Evolutionary conservation across 2,113 vertebrate genomes (phyloP).

Genomic region (Ginglymostoma cirratum): DNA sequence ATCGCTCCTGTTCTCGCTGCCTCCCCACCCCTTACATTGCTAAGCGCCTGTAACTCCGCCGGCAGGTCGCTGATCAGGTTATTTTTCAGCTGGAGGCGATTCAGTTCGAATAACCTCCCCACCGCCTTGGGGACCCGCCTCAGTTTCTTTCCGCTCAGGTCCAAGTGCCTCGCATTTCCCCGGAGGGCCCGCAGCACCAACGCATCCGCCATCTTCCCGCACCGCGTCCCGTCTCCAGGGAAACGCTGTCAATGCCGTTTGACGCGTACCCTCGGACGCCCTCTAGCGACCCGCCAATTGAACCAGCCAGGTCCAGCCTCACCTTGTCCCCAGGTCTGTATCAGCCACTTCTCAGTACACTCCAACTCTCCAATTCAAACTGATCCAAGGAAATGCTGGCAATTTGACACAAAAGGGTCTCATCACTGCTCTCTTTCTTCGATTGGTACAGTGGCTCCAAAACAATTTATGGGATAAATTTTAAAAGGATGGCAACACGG

Average conservation of each 20-base stretch:
- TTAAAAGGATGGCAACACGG: background rate
- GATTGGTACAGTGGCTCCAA: too few species aligned
- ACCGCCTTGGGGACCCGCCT: conserved; percentile 44
- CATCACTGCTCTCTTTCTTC: background rate
- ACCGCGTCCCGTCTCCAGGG: conserved; percentile 41
- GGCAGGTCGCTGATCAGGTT: conserved; percentile 52
- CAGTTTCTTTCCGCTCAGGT: conserved; percentile 47
- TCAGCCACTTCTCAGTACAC: background rate
- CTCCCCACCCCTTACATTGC: conserved; percentile 44
- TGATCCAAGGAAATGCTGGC: background rate
- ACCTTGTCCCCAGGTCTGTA: too few species aligned
- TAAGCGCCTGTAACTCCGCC: conserved; percentile 45
- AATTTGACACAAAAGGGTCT: background rate
- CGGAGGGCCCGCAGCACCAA: conserved; percentile 47
- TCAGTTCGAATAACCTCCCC: conserved; percentile 45
- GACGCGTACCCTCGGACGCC: too few species aligned
- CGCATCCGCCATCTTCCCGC: conserved; percentile 47
- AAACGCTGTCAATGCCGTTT: conserved; percentile 29
- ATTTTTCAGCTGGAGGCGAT: conserved; percentile 50
- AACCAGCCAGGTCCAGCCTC: too few species aligned
- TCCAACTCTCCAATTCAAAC: background rate
- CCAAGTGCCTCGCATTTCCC: conserved; percentile 45
- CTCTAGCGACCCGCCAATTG: background rate
- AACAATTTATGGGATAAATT: background rate
- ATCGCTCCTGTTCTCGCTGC: background rate